These are phyloP conservation scores for Anthonomus grandis DNA, from an alignment of 1,140 invertebrate genomes.

Conservation along the genomic window DNA sequence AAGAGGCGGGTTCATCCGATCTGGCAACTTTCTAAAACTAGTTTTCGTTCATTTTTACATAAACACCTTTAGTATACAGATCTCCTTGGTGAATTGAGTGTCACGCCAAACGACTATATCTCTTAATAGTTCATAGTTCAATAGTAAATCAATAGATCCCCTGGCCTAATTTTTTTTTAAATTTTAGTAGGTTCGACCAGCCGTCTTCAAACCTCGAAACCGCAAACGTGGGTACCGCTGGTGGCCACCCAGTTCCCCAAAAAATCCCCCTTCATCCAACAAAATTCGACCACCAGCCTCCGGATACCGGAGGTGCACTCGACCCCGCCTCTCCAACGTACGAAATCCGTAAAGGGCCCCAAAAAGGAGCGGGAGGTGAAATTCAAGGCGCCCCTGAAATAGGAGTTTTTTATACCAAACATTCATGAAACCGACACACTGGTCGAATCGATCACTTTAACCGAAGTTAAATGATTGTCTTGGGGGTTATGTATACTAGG, in stretches of 20 bases:
- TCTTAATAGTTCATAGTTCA: no score
- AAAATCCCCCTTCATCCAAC: conserved; percentile 46
- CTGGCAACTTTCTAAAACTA: no score
- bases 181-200: conserved; percentile 36
- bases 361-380: conserved; percentile 42
- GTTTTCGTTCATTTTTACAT: no score
- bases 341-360: conserved; percentile 29
- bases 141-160: neutral
- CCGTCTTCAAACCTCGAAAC: conserved; percentile 31
- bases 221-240: conserved; percentile 48
- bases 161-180: no score
- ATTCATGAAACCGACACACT: no score
- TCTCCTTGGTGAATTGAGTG: neutral
- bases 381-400: conserved; percentile 34
- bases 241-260: conserved; percentile 51
- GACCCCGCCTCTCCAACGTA: conserved; percentile 32
- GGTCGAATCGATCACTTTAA: no score
- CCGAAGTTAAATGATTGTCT: no score
- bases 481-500: no score
- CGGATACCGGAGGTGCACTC: conserved; percentile 34
- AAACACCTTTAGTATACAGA: no score
- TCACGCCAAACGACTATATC: neutral
- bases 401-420: no score
- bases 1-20: no score
- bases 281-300: conserved; percentile 36